phyloP scores from a whole-genome alignment of 2,888 invertebrate species.

The Phalera bucephala region DNA sequence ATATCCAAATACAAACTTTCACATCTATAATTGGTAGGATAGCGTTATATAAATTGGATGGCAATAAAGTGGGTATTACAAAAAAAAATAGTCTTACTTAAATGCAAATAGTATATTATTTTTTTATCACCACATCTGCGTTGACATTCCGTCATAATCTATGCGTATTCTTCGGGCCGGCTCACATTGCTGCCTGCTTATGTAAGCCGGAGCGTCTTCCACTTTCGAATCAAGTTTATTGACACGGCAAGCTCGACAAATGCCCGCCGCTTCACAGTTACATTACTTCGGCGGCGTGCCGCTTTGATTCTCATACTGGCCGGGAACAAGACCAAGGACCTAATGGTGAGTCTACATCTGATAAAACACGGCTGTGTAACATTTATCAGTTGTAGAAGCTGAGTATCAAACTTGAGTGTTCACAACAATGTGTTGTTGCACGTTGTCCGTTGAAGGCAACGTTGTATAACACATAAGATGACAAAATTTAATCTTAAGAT shows the following conservation, averaged over 20 bases:
- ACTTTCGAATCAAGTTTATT: slow-evolving; percentile 84
- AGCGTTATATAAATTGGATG: no score
- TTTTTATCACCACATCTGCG: no score
- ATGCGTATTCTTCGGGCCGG: slow-evolving; percentile 45
- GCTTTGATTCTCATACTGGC: slow-evolving; percentile 46
- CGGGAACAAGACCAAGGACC: slow-evolving; percentile 1
- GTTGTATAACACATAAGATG: neutral
- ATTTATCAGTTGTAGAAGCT: neutral
- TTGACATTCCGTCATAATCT: slow-evolving; percentile 38
- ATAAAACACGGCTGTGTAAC: neutral
- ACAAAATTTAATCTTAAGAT: no score
- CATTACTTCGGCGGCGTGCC: slow-evolving; percentile 54
- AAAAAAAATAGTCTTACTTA: no score
- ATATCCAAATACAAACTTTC: no score
- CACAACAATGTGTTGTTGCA: neutral
- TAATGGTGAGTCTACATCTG: neutral
- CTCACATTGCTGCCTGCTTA: slow-evolving; percentile 79
- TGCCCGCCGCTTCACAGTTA: slow-evolving; percentile 75
- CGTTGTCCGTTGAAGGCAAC: neutral
- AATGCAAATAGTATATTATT: no score
- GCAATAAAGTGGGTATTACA: no score
- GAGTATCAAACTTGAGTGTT: neutral
- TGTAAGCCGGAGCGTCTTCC: slow-evolving; percentile 81
- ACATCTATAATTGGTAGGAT: no score
- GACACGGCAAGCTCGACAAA: slow-evolving; percentile 81